Conservation (phyloP, 1,140 invertebrate species). For the Trissolcus basalis region DNA sequence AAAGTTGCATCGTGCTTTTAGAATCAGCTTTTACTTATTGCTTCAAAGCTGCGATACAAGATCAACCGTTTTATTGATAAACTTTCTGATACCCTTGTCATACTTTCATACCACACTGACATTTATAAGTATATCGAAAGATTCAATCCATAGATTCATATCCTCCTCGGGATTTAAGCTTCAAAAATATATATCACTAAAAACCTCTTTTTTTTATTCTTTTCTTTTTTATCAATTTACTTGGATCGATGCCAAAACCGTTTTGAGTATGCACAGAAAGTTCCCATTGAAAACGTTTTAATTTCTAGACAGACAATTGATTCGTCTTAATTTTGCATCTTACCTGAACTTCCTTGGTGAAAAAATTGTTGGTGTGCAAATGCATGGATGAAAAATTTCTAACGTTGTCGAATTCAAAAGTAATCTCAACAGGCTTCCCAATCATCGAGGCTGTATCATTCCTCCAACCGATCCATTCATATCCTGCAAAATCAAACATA, state of each 20-base stretch:
- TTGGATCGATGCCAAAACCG: too few relatives aligned
- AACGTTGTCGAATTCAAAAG: slow-evolving; percentile 85
- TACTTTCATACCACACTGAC: too few relatives aligned
- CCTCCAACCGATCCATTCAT: slow-evolving; percentile 90
- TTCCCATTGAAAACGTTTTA: too few relatives aligned
- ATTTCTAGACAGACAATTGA: too few relatives aligned
- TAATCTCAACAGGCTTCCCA: slow-evolving; percentile 80
- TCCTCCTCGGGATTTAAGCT: too few relatives aligned
- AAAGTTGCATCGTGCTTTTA: slow-evolving; percentile 23
- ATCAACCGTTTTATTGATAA: not conserved
- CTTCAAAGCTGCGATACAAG: not conserved
- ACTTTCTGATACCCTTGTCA: too few relatives aligned
- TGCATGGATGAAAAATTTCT: slow-evolving; percentile 86
- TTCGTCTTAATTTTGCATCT: not conserved
- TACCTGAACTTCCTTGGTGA: slow-evolving; percentile 82
- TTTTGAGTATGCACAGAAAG: too few relatives aligned
- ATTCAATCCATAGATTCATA: too few relatives aligned
- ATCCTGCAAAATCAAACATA: slow-evolving; percentile 75
- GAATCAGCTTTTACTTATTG: slow-evolving; percentile 1
- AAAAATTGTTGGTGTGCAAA: slow-evolving; percentile 83
- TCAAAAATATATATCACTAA: too few relatives aligned
- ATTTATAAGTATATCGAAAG: too few relatives aligned
- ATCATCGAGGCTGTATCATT: slow-evolving; percentile 80
- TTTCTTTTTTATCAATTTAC: too few relatives aligned
- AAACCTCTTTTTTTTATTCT: too few relatives aligned